phyloP scores from a whole-genome alignment of 2,888 invertebrate genomes.

The Andrena dorsata region DNA sequence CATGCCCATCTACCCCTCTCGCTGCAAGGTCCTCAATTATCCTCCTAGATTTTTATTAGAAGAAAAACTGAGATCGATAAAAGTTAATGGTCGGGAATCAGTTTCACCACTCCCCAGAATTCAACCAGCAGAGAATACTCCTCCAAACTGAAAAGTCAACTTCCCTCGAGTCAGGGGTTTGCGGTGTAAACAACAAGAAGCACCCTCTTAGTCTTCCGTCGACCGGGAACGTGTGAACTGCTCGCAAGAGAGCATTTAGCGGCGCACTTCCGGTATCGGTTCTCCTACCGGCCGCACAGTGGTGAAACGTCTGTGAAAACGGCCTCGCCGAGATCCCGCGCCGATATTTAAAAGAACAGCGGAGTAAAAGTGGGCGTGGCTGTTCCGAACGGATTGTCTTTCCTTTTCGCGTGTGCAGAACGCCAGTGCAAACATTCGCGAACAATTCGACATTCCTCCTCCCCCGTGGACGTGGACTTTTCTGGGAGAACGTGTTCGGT shows the following conservation, averaged over 20 bases:
- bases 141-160: no score
- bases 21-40: no score
- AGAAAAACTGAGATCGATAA: no score
- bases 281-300: constrained; percentile 63
- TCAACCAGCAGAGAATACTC: no score
- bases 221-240: constrained; percentile 41
- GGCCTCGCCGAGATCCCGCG: constrained; percentile 70
- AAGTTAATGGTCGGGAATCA: no score
- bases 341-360: constrained; percentile 78
- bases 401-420: constrained; percentile 41
- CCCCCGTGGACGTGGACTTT: neutral
- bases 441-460: constrained; percentile 1
- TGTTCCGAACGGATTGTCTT: constrained; percentile 71
- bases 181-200: neutral
- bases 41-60: no score
- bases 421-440: constrained; percentile 38
- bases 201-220: neutral
- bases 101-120: no score
- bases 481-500: neutral
- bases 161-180: no score
- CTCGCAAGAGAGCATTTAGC: constrained; percentile 29
- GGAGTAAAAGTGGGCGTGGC: constrained; percentile 81
- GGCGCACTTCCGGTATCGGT: constrained; percentile 57
- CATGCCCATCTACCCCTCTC: no score
- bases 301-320: constrained; percentile 77